A percentile compares a stretch with the other conserved stretches of the same genome.
Conservation (phyloP, 1,140 invertebrate species). For the Pseudomyrmex pallidus region DNA sequence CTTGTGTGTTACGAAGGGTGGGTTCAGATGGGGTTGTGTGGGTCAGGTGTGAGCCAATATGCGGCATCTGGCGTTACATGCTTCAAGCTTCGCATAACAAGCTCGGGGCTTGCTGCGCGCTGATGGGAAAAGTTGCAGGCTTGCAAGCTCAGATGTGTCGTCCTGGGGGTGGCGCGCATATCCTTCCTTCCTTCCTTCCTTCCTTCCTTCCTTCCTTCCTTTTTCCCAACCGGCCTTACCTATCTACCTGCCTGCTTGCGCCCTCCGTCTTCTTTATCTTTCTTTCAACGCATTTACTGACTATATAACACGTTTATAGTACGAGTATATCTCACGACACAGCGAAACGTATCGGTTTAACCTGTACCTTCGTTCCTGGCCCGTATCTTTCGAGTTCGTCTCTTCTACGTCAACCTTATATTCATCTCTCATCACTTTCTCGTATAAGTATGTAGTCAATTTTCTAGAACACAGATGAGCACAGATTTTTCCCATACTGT, state of each 20-base stretch:
- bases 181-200: slow-evolving; percentile 62
- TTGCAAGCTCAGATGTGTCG: slow-evolving; percentile 80
- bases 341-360: slow-evolving; percentile 40
- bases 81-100: slow-evolving; percentile 85
- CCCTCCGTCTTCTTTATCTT: slow-evolving; percentile 16
- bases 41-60: slow-evolving; percentile 81
- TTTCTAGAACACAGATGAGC: not conserved
- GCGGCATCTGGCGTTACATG: slow-evolving; percentile 84
- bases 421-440: slow-evolving; percentile 21
- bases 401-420: not conserved
- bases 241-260: slow-evolving; percentile 26
- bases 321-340: slow-evolving; percentile 67
- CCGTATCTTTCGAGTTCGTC: not conserved
- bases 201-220: slow-evolving; percentile 56
- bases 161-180: slow-evolving; percentile 57
- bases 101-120: slow-evolving; percentile 78
- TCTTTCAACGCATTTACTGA: slow-evolving; percentile 50
- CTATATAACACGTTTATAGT: slow-evolving; percentile 73
- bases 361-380: not conserved
- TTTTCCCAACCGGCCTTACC: slow-evolving; percentile 8
- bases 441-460: not conserved
- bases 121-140: slow-evolving; percentile 85
- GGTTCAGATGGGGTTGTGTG: slow-evolving; percentile 37
- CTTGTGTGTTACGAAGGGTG: slow-evolving; percentile 22
- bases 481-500: not conserved